These are phyloP conservation scores for Drosophila arizonae DNA, from an alignment of 1,140 invertebrate species.

Conservation along the genomic window DNA sequence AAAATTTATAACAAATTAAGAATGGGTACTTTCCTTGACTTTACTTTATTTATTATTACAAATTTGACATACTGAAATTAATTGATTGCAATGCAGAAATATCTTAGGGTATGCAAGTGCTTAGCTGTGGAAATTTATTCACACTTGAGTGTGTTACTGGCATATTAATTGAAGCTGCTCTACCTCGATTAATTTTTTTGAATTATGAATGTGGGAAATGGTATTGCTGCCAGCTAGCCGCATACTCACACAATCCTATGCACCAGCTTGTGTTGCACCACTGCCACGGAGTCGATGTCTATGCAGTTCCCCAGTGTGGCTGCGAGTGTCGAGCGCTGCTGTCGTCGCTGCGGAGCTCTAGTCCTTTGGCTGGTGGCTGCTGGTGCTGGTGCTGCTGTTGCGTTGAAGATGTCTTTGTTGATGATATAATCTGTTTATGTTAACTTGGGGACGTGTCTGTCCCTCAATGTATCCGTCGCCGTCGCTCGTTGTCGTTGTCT, in stretches of 20 bases:
- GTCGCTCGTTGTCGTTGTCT: conserved; percentile 7
- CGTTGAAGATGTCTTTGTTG: conserved; percentile 27
- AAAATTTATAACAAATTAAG: no score
- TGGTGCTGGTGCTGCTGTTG: conserved; percentile 20
- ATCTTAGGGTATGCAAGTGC: conserved; percentile 17
- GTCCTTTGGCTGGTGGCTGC: conserved; percentile 1
- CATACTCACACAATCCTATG: conserved; percentile 76
- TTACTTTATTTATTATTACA: no score
- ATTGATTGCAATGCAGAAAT: no score
- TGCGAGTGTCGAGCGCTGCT: conserved; percentile 51
- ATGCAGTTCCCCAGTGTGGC: conserved; percentile 82
- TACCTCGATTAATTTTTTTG: conserved; percentile 61
- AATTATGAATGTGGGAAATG: conserved; percentile 52
- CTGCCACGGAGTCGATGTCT: conserved; percentile 78
- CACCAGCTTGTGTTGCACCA: conserved; percentile 82
- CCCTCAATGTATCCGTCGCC: conserved; percentile 50
- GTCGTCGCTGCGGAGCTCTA: conserved; percentile 34
- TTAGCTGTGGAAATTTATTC: neutral
- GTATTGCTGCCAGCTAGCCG: neutral
- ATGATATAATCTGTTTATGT: conserved; percentile 50
- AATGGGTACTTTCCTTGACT: no score
- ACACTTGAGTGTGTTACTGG: neutral
- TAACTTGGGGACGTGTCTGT: conserved; percentile 53
- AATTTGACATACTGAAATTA: no score
- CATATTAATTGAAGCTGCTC: conserved; percentile 53